Base-by-base conservation (phyloP, 2,888 invertebrate species). In the Oxystoma pomonae region DNA sequence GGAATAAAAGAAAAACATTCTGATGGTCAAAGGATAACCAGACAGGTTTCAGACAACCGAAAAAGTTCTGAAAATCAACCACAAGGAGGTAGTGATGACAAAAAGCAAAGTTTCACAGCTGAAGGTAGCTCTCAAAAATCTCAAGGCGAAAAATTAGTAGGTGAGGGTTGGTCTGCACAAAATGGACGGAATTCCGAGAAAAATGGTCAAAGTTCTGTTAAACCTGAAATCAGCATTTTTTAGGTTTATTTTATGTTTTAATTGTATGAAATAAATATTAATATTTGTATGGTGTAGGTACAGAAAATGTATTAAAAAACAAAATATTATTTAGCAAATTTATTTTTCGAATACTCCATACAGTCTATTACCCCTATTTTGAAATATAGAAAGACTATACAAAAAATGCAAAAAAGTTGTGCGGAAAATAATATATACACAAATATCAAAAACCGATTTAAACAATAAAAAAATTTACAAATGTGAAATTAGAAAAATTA, bases 331-430 rank as follows among this genome's bases (percentile, higher is more conserved):
- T 76, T 78, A 77, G 77, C 77, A 79, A 79, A 79, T 79, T 78
- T 78, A 77, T 77, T 76, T 73, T 75, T 59, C 20, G 50, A 51
- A 76, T 74, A 76, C 75, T 78, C 76, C 77, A 77, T 79, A 79
- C 78, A 78, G 79, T 79, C 77, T 77, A 76, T 78, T 75, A 75
- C 77, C 72, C 75, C 76, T 78, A 76, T 74, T 74, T 76, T 75
- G 68, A 74, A 78, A 78, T 73, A 75, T 77, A 75, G 68, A 74
- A 78, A 78, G 77, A 78, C 77, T 78, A 77, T 78, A 78, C 78
- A 79, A 61, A 78, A 78, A 77, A 78, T 77, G 78, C 5, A 78
- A 57, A 78, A 78, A 76, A 74, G 72, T 75, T 74, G 75, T 72
- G 69, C 72, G 76, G 71, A 71, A 68, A 19, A 59, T 21, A 18